Conservation (phyloP, 53 echinoderm and acorn worm genomes). For the Apostichopus leukothele region DNA sequence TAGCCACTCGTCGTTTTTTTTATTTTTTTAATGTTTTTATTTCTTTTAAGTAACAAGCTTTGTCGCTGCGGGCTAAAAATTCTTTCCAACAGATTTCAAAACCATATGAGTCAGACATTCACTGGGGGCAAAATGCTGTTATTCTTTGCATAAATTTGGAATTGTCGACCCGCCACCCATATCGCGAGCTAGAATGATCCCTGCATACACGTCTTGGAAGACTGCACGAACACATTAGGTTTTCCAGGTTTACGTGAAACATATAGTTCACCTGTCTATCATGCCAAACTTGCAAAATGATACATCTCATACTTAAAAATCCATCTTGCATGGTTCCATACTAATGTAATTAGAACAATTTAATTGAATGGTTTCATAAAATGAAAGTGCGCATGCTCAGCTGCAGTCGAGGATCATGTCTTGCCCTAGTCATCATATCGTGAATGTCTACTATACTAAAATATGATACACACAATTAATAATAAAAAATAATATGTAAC, state of each 20-base stretch:
- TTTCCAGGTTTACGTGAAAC: too few relatives aligned
- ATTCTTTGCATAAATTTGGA: background rate
- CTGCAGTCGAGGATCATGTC: background rate
- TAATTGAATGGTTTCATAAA: background rate
- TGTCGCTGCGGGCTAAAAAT: slow-evolving; percentile 7
- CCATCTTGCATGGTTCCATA: background rate
- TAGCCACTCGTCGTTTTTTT: background rate
- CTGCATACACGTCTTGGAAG: background rate
- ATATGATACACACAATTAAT: too few relatives aligned
- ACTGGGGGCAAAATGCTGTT: background rate
- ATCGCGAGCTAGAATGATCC: background rate
- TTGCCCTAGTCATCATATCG: background rate
- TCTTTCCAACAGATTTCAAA: slow-evolving; percentile 18
- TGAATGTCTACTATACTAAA: too few relatives aligned
- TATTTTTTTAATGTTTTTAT: background rate
- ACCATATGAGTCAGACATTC: background rate
- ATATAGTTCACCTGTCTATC: too few relatives aligned
- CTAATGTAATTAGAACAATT: background rate
- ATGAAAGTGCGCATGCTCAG: background rate
- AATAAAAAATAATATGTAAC: too few relatives aligned
- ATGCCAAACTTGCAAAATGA: too few relatives aligned
- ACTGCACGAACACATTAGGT: too few relatives aligned
- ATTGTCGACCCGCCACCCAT: background rate
- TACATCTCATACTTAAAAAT: too few relatives aligned
- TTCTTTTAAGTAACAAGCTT: background rate